A percentile compares a stretch with the other conserved stretches of the same genome.
Conservation (phyloP, 2,888 invertebrate genomes). For the Lasioglossum vierecki region DNA sequence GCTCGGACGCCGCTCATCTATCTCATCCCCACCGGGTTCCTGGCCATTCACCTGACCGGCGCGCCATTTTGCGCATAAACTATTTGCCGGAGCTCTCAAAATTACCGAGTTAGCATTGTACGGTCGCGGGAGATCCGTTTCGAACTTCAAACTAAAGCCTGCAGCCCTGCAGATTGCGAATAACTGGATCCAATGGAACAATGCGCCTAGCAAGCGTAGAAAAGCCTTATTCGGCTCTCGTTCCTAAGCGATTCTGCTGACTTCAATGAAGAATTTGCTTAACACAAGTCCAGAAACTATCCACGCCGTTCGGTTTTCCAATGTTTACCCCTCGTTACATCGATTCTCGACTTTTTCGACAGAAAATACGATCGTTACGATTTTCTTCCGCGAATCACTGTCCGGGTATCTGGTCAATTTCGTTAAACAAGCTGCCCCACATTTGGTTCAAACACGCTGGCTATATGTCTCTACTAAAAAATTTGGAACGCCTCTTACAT, state of each 20-base stretch:
- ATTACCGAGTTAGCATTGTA: constrained; percentile 73
- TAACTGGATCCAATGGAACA: constrained; percentile 64
- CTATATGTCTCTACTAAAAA: too few species aligned
- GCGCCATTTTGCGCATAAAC: constrained; percentile 65
- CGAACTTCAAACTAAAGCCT: constrained; percentile 65
- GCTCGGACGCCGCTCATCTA: constrained; percentile 62
- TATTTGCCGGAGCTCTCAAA: constrained; percentile 72
- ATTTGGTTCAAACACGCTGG: background rate
- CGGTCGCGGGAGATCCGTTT: constrained; percentile 58
- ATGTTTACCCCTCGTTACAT: background rate
- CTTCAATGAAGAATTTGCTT: constrained; percentile 50
- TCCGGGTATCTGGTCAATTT: background rate
- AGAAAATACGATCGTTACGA: background rate
- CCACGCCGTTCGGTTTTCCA: background rate
- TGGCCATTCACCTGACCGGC: constrained; percentile 43
- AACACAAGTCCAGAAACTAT: background rate
- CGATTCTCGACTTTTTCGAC: background rate
- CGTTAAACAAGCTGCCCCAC: background rate
- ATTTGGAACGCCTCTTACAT: background rate
- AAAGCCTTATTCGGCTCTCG: constrained; percentile 55
- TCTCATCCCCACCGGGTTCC: constrained; percentile 40
- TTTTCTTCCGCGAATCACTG: background rate
- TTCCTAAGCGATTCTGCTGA: constrained; percentile 44
- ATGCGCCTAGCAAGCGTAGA: constrained; percentile 58
- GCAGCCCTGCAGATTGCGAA: constrained; percentile 63